Evolutionary conservation across 1,140 invertebrate genomes (phyloP).

Genomic region (Drosophila athabasca): DNA sequence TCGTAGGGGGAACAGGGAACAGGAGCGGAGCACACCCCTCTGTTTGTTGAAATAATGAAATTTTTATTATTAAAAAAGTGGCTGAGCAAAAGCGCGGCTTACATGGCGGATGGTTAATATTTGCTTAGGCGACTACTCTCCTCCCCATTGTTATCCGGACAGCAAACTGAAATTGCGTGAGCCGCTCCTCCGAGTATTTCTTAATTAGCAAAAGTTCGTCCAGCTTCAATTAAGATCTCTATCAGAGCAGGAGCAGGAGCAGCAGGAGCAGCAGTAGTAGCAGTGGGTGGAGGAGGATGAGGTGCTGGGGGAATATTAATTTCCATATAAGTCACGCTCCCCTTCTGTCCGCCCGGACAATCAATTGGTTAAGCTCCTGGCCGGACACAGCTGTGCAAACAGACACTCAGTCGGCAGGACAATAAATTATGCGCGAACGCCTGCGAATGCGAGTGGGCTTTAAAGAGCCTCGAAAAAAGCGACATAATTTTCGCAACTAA

Average conservation of each 20-base stretch:
- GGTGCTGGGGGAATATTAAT: slow-evolving; percentile 33
- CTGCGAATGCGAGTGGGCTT: slow-evolving; percentile 49
- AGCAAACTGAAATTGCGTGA: slow-evolving; percentile 38
- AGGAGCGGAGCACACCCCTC: neutral
- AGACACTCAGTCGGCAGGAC: slow-evolving; percentile 39
- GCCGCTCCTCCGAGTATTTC: slow-evolving; percentile 37
- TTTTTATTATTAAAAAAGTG: slow-evolving; percentile 72
- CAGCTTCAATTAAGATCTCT: slow-evolving; percentile 31
- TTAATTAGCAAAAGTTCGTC: slow-evolving; percentile 57
- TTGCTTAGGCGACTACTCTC: slow-evolving; percentile 62
- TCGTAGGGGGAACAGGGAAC: neutral
- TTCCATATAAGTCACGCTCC: slow-evolving; percentile 4
- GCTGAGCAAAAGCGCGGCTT: slow-evolving; percentile 48
- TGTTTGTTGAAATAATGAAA: slow-evolving; percentile 76
- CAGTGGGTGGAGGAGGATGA: neutral
- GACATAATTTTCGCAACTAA: slow-evolving; percentile 78
- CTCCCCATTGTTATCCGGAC: slow-evolving; percentile 55
- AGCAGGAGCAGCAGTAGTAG: too few species aligned
- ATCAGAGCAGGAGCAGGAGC: slow-evolving; percentile 16
- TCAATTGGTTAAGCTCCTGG: slow-evolving; percentile 70
- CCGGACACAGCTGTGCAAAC: slow-evolving; percentile 60
- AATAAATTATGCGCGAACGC: slow-evolving; percentile 69
- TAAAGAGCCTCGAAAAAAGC: slow-evolving; percentile 33
- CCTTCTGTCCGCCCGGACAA: slow-evolving; percentile 17
- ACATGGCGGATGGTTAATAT: slow-evolving; percentile 65